phyloP scores from a whole-genome alignment of 2,113 vertebrate genomes.

The Eidolon helvum region DNA sequence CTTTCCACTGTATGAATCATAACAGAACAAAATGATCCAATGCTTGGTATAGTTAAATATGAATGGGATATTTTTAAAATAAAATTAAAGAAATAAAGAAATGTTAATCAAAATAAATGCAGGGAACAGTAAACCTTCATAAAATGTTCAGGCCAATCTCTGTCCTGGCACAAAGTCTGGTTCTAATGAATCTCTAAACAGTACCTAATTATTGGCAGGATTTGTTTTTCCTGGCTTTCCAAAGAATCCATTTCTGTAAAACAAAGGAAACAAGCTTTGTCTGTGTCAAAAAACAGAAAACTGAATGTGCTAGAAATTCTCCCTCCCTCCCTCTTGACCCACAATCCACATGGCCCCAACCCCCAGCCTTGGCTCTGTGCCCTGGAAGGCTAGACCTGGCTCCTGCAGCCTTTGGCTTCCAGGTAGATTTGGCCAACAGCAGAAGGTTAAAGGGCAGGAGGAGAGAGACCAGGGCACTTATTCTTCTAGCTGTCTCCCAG shows the following conservation, averaged over 20 bases:
- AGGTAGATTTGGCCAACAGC: background rate
- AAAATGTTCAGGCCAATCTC: background rate
- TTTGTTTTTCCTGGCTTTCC: slow-evolving; percentile 55
- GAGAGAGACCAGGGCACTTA: background rate
- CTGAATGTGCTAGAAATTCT: background rate
- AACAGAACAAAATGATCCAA: slow-evolving; percentile 4
- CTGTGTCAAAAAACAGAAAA: background rate
- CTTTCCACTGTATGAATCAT: background rate
- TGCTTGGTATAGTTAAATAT: background rate
- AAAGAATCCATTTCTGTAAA: slow-evolving; percentile 56
- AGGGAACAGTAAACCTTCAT: slow-evolving; percentile 36
- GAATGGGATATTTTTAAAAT: slow-evolving; percentile 39
- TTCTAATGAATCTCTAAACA: slow-evolving; percentile 56
- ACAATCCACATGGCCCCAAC: background rate
- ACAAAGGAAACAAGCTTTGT: slow-evolving; percentile 50
- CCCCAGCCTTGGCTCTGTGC: background rate
- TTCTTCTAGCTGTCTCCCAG: background rate
- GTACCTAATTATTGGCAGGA: slow-evolving; percentile 44
- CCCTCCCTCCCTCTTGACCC: background rate
- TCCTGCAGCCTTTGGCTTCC: background rate
- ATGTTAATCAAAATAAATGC: slow-evolving; percentile 12
- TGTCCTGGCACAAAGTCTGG: background rate
- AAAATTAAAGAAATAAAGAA: slow-evolving; percentile 46
- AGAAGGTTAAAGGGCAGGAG: background rate
- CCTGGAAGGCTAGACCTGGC: background rate